These are phyloP conservation scores for Prunella fulvescens DNA, from an alignment of 2,113 vertebrate genomes.

Conservation along the genomic window DNA sequence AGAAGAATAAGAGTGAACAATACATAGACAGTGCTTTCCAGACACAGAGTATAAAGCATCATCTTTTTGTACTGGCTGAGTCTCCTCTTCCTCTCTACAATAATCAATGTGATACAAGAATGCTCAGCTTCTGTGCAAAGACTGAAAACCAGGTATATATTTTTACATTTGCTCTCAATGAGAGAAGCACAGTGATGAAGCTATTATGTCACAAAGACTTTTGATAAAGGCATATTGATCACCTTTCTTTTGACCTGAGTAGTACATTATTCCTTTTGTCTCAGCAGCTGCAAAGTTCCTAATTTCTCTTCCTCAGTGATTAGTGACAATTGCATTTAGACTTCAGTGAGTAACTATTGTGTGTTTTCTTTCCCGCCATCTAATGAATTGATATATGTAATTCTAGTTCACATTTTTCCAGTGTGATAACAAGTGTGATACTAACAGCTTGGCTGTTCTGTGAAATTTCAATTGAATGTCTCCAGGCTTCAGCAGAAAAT, in stretches of 20 bases:
- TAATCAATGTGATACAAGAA: neutral
- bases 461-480: constrained; percentile 23
- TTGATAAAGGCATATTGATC: neutral
- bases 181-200: neutral
- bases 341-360: neutral
- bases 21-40: neutral
- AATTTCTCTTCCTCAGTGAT: neutral
- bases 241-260: neutral
- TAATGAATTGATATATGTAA: constrained; percentile 34
- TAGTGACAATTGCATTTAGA: constrained; percentile 11
- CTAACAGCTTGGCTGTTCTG: neutral
- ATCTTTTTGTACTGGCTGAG: neutral
- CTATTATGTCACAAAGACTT: neutral
- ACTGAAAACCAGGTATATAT: neutral
- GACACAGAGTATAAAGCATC: neutral
- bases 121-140: neutral
- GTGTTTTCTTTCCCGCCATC: neutral
- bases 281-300: neutral
- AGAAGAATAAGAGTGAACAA: neutral
- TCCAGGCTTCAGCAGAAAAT: neutral
- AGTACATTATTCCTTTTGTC: neutral
- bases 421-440: neutral
- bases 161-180: neutral
- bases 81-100: neutral
- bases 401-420: constrained; percentile 35